phyloP scores from a whole-genome alignment of 2,113 vertebrate species.

The Microcebus lehilahytsara region DNA sequence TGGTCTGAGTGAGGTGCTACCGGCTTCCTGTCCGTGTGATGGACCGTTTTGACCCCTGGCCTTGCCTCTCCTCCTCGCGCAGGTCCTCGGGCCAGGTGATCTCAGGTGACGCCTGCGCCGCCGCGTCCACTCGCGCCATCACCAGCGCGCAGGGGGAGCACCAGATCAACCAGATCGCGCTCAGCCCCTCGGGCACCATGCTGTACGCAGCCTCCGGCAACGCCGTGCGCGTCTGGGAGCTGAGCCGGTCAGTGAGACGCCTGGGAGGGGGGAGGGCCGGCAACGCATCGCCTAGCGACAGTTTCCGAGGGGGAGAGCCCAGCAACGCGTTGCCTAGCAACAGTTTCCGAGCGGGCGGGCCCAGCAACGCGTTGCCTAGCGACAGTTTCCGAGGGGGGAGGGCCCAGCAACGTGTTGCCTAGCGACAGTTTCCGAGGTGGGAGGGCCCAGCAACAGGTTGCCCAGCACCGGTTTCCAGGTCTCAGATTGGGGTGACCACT shows the following conservation, averaged over 20 bases:
- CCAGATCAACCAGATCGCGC: slow-evolving; percentile 97
- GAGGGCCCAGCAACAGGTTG: not conserved
- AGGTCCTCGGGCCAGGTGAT: slow-evolving; percentile 96
- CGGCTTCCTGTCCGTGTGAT: not conserved
- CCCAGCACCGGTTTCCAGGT: too few species aligned
- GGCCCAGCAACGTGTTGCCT: not conserved
- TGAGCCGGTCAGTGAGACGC: slow-evolving; percentile 88
- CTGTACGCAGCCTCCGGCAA: slow-evolving; percentile 95
- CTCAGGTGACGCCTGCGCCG: slow-evolving; percentile 92
- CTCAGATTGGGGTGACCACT: fast-evolving
- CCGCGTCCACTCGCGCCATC: slow-evolving; percentile 90
- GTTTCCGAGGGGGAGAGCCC: too few species aligned
- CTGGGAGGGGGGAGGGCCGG: fast-evolving
- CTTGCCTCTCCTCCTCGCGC: not conserved
- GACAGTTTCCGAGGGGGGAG: too few species aligned
- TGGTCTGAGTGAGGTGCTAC: not conserved
- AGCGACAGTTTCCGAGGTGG: too few species aligned
- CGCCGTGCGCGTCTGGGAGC: slow-evolving; percentile 94
- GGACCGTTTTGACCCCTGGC: not conserved
- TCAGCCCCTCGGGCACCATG: slow-evolving; percentile 91
- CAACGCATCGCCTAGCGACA: too few species aligned
- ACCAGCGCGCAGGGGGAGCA: slow-evolving; percentile 93
- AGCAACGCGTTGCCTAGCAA: not conserved
- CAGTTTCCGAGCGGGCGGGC: too few species aligned
- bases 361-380: not conserved